Evolutionary conservation across 2,797 vertebrate species (phyloP).

Genomic region (Anguilla pacifica): DNA sequence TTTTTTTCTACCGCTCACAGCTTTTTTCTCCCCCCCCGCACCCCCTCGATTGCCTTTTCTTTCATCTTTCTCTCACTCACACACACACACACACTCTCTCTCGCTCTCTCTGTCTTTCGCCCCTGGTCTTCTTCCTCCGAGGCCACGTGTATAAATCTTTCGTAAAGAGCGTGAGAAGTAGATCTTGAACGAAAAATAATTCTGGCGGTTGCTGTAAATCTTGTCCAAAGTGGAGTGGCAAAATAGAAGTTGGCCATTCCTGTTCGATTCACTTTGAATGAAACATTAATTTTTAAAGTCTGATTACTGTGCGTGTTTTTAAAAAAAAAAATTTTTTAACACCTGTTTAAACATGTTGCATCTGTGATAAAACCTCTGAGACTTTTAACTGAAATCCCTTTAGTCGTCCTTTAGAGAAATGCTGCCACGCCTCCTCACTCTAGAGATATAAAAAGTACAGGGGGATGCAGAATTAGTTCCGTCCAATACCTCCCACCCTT

Average conservation of each 20-base stretch:
- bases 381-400: not conserved
- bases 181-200: not conserved
- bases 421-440: not conserved
- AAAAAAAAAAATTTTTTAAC: no score
- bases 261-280: not conserved
- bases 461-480: not conserved
- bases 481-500: not conserved
- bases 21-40: not conserved
- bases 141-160: not conserved
- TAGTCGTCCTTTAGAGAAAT: not conserved
- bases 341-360: not conserved
- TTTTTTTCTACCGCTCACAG: no score
- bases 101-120: no score
- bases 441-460: not conserved
- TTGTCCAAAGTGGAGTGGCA: not conserved
- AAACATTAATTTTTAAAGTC: not conserved
- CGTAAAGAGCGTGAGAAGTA: not conserved
- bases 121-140: not conserved
- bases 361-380: not conserved
- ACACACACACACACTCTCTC: not conserved
- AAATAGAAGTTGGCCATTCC: not conserved
- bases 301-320: not conserved
- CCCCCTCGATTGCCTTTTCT: not conserved
- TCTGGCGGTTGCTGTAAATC: not conserved
- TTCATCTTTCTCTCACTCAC: not conserved